These are phyloP conservation scores for Urocynchramus pylzowi DNA, from an alignment of 2,113 vertebrate genomes.

Conservation along the genomic window DNA sequence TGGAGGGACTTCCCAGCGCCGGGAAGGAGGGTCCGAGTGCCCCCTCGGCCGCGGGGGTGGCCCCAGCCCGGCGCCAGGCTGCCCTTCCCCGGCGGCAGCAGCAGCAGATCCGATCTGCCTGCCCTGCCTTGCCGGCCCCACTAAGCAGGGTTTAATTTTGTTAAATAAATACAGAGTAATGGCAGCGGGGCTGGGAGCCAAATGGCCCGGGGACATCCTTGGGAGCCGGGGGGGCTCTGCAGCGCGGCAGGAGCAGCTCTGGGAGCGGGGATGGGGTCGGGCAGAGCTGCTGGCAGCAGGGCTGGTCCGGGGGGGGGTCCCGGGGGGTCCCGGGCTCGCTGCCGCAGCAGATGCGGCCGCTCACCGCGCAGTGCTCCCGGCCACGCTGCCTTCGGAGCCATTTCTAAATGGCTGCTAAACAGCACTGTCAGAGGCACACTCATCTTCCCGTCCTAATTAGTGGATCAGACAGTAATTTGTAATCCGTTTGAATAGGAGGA, in stretches of 20 bases:
- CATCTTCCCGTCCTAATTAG: constrained; percentile 54
- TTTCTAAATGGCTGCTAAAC: constrained; percentile 60
- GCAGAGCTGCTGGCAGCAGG: neutral
- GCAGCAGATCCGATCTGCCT: constrained; percentile 24
- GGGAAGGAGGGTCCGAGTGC: rapidly evolving
- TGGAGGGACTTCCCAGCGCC: rapidly evolving
- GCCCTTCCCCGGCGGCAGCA: neutral
- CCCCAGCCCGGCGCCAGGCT: neutral
- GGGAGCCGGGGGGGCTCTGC: neutral
- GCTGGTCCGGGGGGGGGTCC: neutral
- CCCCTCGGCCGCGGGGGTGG: neutral
- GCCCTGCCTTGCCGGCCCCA: neutral
- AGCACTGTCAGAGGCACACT: constrained; percentile 38
- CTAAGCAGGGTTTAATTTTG: constrained; percentile 53
- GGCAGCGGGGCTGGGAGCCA: neutral
- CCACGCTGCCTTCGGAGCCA: constrained; percentile 5
- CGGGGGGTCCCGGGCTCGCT: neutral
- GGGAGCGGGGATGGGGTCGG: neutral
- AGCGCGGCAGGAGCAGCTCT: neutral
- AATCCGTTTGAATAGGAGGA: constrained; percentile 36
- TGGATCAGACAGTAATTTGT: constrained; percentile 65
- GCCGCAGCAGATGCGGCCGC: neutral
- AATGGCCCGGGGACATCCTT: neutral
- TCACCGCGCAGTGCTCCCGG: neutral
- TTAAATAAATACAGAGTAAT: constrained; percentile 50